These are phyloP conservation scores for Hydractinia symbiolongicarpus DNA, from an alignment of 30 jellyfish, hydroid and myxozoan species.

Conservation along the genomic window DNA sequence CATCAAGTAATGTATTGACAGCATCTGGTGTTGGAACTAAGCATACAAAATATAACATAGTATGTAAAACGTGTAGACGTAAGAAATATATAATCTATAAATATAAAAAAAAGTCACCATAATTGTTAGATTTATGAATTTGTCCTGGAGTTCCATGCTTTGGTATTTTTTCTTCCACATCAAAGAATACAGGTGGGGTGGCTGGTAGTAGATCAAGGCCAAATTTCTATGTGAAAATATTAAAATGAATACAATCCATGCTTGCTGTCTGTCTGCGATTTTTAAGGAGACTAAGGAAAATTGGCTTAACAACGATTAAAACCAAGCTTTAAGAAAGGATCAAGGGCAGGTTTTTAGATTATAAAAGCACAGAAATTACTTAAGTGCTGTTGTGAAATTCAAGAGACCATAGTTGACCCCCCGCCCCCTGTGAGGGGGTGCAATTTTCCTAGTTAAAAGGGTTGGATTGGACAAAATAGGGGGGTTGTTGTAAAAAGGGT, in stretches of 20 bases:
- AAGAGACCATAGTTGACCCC: no score
- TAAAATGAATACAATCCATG: not conserved
- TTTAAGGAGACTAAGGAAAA: no score
- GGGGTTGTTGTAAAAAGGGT: no score
- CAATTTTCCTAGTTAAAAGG: no score
- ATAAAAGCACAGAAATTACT: no score
- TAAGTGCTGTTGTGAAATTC: no score
- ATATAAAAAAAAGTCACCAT: not conserved
- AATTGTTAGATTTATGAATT: not conserved
- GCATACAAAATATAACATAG: not conserved
- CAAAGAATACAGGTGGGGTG: slow-evolving; percentile 10
- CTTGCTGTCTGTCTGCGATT: not conserved
- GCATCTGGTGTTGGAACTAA: slow-evolving; percentile 15
- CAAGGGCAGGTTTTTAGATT: no score
- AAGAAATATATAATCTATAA: not conserved
- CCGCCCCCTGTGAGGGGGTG: no score
- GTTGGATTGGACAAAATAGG: no score
- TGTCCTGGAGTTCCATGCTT: not conserved
- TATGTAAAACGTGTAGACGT: not conserved
- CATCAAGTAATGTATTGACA: slow-evolving; percentile 2
- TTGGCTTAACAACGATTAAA: no score
- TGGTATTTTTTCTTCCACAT: not conserved
- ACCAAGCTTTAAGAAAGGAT: no score
- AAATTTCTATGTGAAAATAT: not conserved
- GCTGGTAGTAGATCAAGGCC: slow-evolving; percentile 24